phyloP scores from a whole-genome alignment of 2,888 invertebrate species.

The Amiota minor region DNA sequence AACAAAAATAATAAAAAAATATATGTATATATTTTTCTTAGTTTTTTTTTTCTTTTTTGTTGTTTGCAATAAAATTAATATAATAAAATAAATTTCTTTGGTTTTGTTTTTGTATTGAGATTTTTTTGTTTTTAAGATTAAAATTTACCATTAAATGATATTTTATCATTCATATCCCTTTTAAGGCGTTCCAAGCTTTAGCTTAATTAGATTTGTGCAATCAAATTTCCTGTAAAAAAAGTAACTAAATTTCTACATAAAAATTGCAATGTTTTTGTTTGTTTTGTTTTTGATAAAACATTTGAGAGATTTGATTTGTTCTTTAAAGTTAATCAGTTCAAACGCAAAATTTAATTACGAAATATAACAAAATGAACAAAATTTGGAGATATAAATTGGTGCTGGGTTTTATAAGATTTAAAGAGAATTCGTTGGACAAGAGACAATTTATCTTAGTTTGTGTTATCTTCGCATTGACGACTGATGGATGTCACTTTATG shows the following conservation, averaged over 20 bases:
- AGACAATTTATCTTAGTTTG: too few species aligned
- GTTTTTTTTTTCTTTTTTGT: neutral
- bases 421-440: too few species aligned
- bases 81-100: conserved; percentile 17
- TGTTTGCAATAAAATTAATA: conserved; percentile 1
- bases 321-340: neutral
- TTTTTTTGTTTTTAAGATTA: conserved; percentile 8
- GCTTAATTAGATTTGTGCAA: conserved; percentile 2
- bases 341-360: neutral
- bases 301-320: neutral
- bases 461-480: too few species aligned
- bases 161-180: neutral
- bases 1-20: conserved; percentile 12
- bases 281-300: neutral
- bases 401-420: too few species aligned
- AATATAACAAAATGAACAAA: too few species aligned
- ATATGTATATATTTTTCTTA: neutral
- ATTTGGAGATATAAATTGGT: too few species aligned
- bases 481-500: too few species aligned
- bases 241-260: conserved; percentile 59
- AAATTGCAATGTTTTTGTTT: conserved; percentile 45
- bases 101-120: neutral
- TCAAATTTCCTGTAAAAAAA: conserved; percentile 54
- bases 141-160: too few species aligned
- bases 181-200: conserved; percentile 4